Percentiles rank a stretch among this genome's conserved stretches.
Evolutionary conservation across 2,797 vertebrate genomes (phyloP).

Genomic region (Macropodus opercularis): DNA sequence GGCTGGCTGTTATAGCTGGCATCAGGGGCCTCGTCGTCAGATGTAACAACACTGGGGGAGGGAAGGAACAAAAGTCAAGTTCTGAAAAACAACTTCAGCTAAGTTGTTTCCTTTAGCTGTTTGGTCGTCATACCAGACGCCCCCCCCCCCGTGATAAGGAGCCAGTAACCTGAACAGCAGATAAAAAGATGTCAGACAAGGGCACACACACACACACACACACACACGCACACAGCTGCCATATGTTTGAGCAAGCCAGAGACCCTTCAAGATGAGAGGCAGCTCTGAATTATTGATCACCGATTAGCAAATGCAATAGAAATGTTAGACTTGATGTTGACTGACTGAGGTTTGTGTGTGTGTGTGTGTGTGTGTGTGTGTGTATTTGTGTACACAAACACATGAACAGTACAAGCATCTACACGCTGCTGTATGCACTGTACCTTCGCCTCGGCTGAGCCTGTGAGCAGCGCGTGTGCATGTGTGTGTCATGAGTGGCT

Average conservation of each 20-base stretch:
- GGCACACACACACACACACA: constrained; percentile 13
- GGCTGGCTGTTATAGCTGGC: constrained; percentile 75
- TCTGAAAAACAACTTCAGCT: constrained; percentile 77
- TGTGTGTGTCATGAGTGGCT: constrained; percentile 38
- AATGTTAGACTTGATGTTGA: constrained; percentile 94
- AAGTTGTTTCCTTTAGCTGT: constrained; percentile 76
- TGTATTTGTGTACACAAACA: background rate
- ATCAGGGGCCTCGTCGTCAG: constrained; percentile 69
- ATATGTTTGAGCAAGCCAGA: constrained; percentile 92
- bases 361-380: constrained; percentile 11
- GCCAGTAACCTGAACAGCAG: constrained; percentile 76
- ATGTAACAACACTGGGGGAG: constrained; percentile 59
- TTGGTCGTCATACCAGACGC: constrained; percentile 50
- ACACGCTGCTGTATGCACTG: no score
- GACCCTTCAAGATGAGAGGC: constrained; percentile 90
- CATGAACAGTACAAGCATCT: no score
- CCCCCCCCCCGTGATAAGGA: constrained; percentile 84
- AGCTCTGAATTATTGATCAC: constrained; percentile 98
- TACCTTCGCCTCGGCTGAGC: no score
- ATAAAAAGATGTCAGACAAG: constrained; percentile 66
- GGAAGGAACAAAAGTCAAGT: constrained; percentile 77
- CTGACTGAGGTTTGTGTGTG: constrained; percentile 41
- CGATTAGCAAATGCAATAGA: constrained; percentile 99
- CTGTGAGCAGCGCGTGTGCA: background rate
- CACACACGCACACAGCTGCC: constrained; percentile 73